Percentiles rank a stretch among this genome's conserved stretches.
phyloP scores from a whole-genome alignment of 2,888 invertebrate genomes.

The Amphipoea oculea region DNA sequence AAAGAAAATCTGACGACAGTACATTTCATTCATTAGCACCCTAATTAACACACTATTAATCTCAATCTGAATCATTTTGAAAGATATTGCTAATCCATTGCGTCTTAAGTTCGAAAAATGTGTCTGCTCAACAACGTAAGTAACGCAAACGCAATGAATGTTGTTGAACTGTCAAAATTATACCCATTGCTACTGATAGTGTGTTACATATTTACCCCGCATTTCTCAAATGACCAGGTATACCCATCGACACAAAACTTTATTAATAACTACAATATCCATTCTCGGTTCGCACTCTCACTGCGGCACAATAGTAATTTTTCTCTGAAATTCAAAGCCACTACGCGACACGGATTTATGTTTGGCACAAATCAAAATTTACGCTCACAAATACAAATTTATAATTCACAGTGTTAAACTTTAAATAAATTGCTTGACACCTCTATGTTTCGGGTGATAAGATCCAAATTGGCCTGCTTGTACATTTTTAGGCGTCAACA shows the following conservation, averaged over 20 bases:
- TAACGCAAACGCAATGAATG: no score
- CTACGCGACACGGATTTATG: constrained; percentile 69
- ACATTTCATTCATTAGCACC: constrained; percentile 14
- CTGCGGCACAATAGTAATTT: constrained; percentile 58
- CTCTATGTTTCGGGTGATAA: constrained; percentile 28
- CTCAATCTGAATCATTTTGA: no score
- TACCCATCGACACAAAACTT: constrained; percentile 26
- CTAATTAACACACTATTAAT: no score
- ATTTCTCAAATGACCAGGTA: constrained; percentile 8
- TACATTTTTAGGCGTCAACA: constrained; percentile 62
- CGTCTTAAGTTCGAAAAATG: no score
- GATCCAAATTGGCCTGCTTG: constrained; percentile 57
- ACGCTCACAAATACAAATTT: constrained; percentile 67
- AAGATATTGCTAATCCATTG: no score
- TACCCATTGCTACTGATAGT: no score
- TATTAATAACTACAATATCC: constrained; percentile 55
- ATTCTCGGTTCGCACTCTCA: constrained; percentile 50
- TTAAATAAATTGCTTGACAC: constrained; percentile 35
- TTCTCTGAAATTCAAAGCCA: constrained; percentile 68
- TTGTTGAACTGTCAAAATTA: no score
- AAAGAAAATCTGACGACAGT: not conserved
- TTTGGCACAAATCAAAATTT: constrained; percentile 73
- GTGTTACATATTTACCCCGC: no score
- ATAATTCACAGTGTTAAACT: constrained; percentile 49
- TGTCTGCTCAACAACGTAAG: no score